phyloP scores from a whole-genome alignment of 2,797 vertebrate genomes.

The Garrulus glandarius region DNA sequence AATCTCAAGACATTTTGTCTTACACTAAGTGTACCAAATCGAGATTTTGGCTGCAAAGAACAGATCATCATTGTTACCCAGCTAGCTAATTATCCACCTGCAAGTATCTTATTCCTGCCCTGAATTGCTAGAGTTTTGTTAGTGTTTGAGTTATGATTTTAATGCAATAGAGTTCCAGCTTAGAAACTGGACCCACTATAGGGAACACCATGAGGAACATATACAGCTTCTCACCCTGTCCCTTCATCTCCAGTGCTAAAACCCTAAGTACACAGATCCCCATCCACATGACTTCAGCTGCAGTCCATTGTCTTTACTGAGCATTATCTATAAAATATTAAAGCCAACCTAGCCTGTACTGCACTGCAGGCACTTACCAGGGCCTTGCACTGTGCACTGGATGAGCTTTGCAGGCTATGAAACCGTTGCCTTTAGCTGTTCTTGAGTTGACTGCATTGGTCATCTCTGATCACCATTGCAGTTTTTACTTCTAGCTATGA shows the following conservation, averaged over 20 bases:
- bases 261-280: neutral
- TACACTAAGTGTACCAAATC: neutral
- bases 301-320: neutral
- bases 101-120: neutral
- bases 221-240: neutral
- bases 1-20: neutral
- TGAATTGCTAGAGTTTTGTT: neutral
- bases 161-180: neutral
- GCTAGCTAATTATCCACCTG: neutral
- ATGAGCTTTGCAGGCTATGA: neutral
- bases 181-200: neutral
- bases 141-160: neutral
- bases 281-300: neutral
- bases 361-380: neutral
- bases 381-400: neutral
- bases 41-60: neutral
- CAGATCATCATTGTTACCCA: neutral
- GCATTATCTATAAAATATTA: neutral
- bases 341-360: neutral
- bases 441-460: neutral
- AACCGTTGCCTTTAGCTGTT: neutral
- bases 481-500: neutral
- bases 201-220: neutral
- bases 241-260: neutral
- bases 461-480: neutral